Conservation (phyloP, 2,113 vertebrate species). For the human (Homo sapiens) region GRCh38 chr1:191097001-191097500, state of each 20-base stretch:
- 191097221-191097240: not conserved
- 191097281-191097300: not conserved
- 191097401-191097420: not conserved
- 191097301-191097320: not conserved
- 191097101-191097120: no score
- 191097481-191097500: not conserved
- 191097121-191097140: no score
- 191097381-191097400: not conserved
- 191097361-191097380: not conserved
- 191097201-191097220: not conserved
- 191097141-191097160: no score
- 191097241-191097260: not conserved
- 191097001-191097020: no score
- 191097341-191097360: not conserved
- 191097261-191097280: not conserved
- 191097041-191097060: no score
- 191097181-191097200: not conserved
- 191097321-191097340: not conserved
- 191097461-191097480: not conserved
- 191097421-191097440: not conserved
- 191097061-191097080: no score
- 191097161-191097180: not conserved
- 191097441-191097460: not conserved
- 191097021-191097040: no score
- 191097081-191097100: no score